phyloP scores from a whole-genome alignment of 1,140 invertebrate species.

The honey bee (Apis mellifera) region DNA sequence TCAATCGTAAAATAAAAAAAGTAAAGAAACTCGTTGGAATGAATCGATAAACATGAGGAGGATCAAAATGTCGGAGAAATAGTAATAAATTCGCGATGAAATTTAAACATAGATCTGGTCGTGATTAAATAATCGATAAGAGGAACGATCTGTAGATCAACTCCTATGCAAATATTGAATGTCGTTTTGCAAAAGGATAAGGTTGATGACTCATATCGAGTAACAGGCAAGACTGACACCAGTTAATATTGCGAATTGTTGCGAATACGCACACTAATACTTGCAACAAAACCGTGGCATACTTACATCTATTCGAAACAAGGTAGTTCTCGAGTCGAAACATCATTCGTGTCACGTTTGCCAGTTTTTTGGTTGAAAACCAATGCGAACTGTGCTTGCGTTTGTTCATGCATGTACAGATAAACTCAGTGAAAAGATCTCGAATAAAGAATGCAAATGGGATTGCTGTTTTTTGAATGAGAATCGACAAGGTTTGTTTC shows the following conservation, averaged over 20 bases:
- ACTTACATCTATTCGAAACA: constrained; percentile 8
- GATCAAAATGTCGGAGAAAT: background rate
- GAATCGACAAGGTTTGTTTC: background rate
- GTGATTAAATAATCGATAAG: background rate
- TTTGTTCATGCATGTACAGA: background rate
- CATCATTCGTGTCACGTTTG: constrained; percentile 8
- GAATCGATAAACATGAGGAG: background rate
- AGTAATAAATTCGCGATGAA: background rate
- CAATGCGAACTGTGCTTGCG: background rate
- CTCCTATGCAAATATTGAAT: background rate
- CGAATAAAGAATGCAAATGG: background rate
- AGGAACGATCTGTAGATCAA: background rate
- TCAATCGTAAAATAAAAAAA: too few relatives aligned
- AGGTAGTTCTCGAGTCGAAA: background rate
- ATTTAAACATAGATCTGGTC: background rate
- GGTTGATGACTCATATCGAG: constrained; percentile 16
- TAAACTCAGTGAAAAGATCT: background rate
- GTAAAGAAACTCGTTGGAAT: background rate
- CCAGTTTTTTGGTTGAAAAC: background rate
- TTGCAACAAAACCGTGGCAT: constrained; percentile 1
- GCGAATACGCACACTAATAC: background rate
- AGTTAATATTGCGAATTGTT: background rate
- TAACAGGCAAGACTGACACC: background rate
- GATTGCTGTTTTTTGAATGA: background rate
- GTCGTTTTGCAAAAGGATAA: constrained; percentile 3